Percentiles rank a stretch among this genome's conserved stretches.
Evolutionary conservation across 2,113 vertebrate species (phyloP).

Genomic region (Aphelocoma coerulescens): DNA sequence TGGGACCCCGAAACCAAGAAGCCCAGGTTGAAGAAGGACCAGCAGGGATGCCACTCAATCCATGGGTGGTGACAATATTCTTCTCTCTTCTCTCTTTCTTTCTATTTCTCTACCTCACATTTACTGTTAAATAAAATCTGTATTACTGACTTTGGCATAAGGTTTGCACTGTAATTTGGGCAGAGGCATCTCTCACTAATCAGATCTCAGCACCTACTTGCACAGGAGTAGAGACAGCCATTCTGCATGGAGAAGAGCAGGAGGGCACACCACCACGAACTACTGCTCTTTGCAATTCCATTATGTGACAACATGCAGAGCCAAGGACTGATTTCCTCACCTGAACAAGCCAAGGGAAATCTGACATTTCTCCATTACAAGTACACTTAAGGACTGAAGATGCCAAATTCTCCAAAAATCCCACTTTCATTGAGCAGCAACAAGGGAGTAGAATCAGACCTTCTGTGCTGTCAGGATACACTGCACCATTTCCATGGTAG

Average conservation of each 20-base stretch:
- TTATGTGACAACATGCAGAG: fast-evolving
- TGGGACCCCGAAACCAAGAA: neutral
- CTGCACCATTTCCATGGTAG: neutral
- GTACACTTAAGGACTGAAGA: neutral
- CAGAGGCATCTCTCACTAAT: neutral
- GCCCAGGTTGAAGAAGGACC: neutral
- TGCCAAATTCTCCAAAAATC: neutral
- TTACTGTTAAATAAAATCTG: neutral
- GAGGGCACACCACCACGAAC: neutral
- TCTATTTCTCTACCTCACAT: neutral
- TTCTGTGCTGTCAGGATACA: neutral
- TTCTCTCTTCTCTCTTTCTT: neutral
- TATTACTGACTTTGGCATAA: neutral
- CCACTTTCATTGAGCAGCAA: neutral
- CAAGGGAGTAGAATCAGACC: neutral
- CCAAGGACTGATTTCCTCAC: neutral
- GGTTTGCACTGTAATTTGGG: fast-evolving
- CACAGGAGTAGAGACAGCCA: neutral
- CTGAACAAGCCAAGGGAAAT: neutral
- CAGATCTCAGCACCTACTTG: neutral
- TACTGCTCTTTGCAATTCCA: neutral
- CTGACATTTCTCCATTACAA: neutral
- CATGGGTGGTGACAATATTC: neutral
- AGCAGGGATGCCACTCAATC: neutral
- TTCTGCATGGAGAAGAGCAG: neutral